Evolutionary conservation across 2,113 vertebrate genomes (phyloP).

Genomic region (Melanostigma gelatinosum): DNA sequence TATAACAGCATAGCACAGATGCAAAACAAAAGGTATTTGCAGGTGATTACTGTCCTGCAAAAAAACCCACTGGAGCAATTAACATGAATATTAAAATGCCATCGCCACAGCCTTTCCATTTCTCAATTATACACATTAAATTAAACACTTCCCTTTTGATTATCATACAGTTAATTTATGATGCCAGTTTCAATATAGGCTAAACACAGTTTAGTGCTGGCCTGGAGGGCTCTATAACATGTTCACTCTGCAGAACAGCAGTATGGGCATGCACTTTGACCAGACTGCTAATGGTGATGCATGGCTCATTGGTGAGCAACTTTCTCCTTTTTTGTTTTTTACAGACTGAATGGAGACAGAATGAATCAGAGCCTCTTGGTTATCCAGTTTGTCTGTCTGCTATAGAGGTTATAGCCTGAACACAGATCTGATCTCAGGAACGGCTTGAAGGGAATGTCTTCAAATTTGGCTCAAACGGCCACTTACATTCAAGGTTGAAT

Average conservation of each 20-base stretch:
- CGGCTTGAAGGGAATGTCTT: background rate
- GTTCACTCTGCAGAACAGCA: slow-evolving; percentile 52
- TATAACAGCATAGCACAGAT: background rate
- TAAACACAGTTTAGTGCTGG: slow-evolving; percentile 13
- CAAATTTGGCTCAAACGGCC: background rate
- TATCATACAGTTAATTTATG: slow-evolving; percentile 18
- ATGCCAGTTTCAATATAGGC: background rate
- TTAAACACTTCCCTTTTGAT: slow-evolving; percentile 20
- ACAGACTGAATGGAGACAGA: slow-evolving; percentile 16
- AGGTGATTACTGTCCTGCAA: slow-evolving; percentile 19
- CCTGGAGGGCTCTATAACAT: slow-evolving; percentile 28
- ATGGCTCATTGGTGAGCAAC: slow-evolving; percentile 31
- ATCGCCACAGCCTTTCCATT: background rate
- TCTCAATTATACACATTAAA: slow-evolving; percentile 3
- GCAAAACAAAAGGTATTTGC: slow-evolving; percentile 14
- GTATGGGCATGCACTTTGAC: slow-evolving; percentile 57
- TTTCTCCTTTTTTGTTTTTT: slow-evolving; percentile 7
- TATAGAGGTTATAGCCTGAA: slow-evolving; percentile 51
- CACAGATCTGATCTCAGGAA: slow-evolving; percentile 21
- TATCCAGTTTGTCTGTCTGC: slow-evolving; percentile 53
- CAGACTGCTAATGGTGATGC: slow-evolving; percentile 52
- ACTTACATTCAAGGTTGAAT: background rate
- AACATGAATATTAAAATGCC: background rate
- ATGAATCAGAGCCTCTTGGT: slow-evolving; percentile 55
- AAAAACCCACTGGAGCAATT: background rate